These are phyloP conservation scores for Crocodylus rhombifer DNA, from an alignment of 2,797 vertebrate species.

Conservation along the genomic window DNA sequence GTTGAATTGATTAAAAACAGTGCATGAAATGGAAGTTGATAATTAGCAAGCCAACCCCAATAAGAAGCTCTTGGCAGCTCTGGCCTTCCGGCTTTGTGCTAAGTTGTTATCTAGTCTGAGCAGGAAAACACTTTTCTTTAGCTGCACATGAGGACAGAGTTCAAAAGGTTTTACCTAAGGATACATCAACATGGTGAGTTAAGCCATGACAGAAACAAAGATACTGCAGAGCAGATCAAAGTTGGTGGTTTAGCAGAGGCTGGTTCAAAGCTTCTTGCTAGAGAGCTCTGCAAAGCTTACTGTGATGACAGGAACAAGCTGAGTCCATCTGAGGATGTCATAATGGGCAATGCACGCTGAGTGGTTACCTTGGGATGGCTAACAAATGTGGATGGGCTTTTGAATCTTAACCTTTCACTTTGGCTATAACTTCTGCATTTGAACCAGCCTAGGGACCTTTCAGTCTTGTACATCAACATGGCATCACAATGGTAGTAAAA, in stretches of 20 bases:
- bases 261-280: slow-evolving; percentile 5
- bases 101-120: not conserved
- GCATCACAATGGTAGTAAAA: not conserved
- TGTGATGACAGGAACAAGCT: not conserved
- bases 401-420: not conserved
- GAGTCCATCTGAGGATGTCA: not conserved
- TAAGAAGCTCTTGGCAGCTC: slow-evolving; percentile 17
- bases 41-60: slow-evolving; percentile 40
- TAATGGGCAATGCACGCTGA: not conserved
- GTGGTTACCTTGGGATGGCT: not conserved
- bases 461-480: not conserved
- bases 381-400: not conserved
- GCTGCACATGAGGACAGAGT: not conserved
- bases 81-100: slow-evolving; percentile 36
- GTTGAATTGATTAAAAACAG: slow-evolving; percentile 57
- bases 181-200: not conserved
- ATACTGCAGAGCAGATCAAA: slow-evolving; percentile 17
- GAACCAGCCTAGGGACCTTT: not conserved
- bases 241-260: not conserved
- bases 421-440: not conserved
- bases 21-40: slow-evolving; percentile 56
- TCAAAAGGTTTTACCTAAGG: slow-evolving; percentile 28
- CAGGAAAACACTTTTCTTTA: not conserved
- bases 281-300: slow-evolving; percentile 42
- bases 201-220: not conserved